These are phyloP conservation scores for Caenorhabditis sp. DNA, from an alignment of 2,888 invertebrate species.

Conservation along the genomic window DNA sequence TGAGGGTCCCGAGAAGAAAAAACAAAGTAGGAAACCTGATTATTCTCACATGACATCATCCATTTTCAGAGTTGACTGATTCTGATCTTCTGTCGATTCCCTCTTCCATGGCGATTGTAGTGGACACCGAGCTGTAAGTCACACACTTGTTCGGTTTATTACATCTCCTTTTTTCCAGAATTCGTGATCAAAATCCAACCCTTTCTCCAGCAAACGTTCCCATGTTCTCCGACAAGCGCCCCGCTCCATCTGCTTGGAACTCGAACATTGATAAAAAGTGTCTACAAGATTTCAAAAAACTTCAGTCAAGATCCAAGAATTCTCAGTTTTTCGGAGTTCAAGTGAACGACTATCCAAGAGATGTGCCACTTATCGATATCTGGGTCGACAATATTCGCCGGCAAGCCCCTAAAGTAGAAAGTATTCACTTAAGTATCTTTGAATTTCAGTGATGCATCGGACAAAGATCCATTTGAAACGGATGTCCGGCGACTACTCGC, in stretches of 20 bases:
- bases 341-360: neutral
- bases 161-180: constrained; percentile 26
- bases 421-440: neutral
- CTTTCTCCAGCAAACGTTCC: constrained; percentile 5
- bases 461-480: constrained; percentile 40
- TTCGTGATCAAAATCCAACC: constrained; percentile 19
- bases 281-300: constrained; percentile 24
- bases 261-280: constrained; percentile 2
- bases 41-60: neutral
- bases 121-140: constrained; percentile 44
- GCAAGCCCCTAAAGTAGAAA: neutral
- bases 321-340: constrained; percentile 37
- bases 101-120: constrained; percentile 35
- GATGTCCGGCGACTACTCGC: constrained; percentile 43
- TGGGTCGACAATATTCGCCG: constrained; percentile 38
- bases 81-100: constrained; percentile 54
- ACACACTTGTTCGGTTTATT: neutral
- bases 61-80: constrained; percentile 32
- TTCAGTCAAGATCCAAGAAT: neutral
- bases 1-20: constrained; percentile 40
- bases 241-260: constrained; percentile 21
- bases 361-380: constrained; percentile 30
- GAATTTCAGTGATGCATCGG: neutral
- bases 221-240: constrained; percentile 18
- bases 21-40: constrained; percentile 19